These are phyloP conservation scores for Myotis pilosus DNA, from an alignment of 2,797 vertebrate species.

Conservation along the genomic window DNA sequence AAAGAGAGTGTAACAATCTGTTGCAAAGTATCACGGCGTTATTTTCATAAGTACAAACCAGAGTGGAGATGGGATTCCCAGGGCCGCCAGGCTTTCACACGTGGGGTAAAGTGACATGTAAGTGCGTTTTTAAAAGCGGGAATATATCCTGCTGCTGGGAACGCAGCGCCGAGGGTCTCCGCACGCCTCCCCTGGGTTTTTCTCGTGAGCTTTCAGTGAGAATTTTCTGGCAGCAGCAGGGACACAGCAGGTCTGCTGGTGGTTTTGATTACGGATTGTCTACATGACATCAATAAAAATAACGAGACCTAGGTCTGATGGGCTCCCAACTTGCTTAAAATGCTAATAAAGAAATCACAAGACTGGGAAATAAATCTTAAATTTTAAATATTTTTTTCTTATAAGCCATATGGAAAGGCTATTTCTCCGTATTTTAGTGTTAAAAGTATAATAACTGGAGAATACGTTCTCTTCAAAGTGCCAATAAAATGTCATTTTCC, in stretches of 20 bases:
- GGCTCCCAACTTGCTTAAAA: slow-evolving; percentile 66
- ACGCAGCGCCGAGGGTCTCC: slow-evolving; percentile 62
- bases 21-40: neutral
- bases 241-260: slow-evolving; percentile 22
- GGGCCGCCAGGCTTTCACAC: slow-evolving; percentile 62
- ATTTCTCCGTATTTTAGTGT: slow-evolving; percentile 65
- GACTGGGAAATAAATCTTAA: slow-evolving; percentile 53
- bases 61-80: neutral
- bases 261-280: slow-evolving; percentile 65
- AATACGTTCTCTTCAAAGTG: slow-evolving; percentile 67
- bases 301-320: slow-evolving; percentile 52
- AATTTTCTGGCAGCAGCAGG: slow-evolving; percentile 59
- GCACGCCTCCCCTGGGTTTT: slow-evolving; percentile 62
- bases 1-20: neutral
- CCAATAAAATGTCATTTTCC: slow-evolving; percentile 75
- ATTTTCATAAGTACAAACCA: slow-evolving; percentile 4
- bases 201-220: slow-evolving; percentile 65
- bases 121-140: slow-evolving; percentile 56
- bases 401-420: slow-evolving; percentile 67
- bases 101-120: slow-evolving; percentile 63
- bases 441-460: slow-evolving; percentile 55
- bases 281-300: slow-evolving; percentile 63
- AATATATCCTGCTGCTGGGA: slow-evolving; percentile 42
- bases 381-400: slow-evolving; percentile 61
- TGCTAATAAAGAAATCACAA: slow-evolving; percentile 66